Conservation (phyloP, 2,888 invertebrate genomes). For the Drosophila conformis region DNA sequence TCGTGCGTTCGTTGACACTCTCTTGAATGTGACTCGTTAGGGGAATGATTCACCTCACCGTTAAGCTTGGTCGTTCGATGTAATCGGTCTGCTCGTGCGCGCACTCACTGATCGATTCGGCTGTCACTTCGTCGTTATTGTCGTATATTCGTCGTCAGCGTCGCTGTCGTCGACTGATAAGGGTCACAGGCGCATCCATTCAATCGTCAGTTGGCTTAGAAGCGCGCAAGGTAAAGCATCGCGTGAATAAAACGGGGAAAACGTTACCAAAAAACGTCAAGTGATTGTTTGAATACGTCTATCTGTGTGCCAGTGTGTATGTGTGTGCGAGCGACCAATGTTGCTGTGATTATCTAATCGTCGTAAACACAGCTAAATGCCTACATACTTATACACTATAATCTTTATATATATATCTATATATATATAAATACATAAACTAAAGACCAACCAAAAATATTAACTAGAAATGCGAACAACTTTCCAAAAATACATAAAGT, state of each 20-base stretch:
- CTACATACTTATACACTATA: constrained; percentile 17
- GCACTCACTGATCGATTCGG: constrained; percentile 71
- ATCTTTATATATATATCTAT: constrained; percentile 10
- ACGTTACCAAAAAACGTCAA: constrained; percentile 46
- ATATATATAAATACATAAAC: constrained; percentile 38
- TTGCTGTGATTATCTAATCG: constrained; percentile 74
- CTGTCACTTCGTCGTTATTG: constrained; percentile 15
- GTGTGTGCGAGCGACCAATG: constrained; percentile 32
- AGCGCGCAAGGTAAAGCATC: constrained; percentile 70
- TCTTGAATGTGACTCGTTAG: constrained; percentile 39
- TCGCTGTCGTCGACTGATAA: constrained; percentile 60
- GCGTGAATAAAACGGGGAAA: constrained; percentile 47
- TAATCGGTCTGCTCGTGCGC: constrained; percentile 78
- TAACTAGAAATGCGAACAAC: constrained; percentile 53
- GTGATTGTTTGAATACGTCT: constrained; percentile 24
- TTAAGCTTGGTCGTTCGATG: constrained; percentile 54
- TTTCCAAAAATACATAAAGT: constrained; percentile 41
- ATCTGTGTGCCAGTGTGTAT: constrained; percentile 17
- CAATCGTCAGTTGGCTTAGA: constrained; percentile 76
- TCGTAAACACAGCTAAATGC: constrained; percentile 53
- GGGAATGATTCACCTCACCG: constrained; percentile 69
- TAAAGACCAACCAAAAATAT: constrained; percentile 56
- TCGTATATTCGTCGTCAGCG: constrained; percentile 19
- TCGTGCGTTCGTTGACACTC: constrained; percentile 17
- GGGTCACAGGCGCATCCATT: constrained; percentile 76